Percentiles rank a stretch among this genome's conserved stretches.
Conservation (phyloP, 1,140 invertebrate genomes). For the Pygmarrhopalites habei region DNA sequence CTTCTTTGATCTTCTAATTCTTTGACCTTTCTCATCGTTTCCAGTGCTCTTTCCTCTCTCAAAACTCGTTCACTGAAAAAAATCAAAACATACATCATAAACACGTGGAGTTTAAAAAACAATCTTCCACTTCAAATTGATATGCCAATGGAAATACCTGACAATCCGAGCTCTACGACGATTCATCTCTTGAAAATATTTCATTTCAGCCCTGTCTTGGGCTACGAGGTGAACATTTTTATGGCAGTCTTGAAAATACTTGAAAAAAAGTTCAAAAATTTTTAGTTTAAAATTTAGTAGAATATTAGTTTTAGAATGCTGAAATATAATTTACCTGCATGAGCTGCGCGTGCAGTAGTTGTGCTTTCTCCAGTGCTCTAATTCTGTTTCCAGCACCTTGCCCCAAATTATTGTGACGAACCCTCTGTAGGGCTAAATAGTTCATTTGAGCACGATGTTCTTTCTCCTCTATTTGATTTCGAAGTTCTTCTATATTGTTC, state of each 20-base stretch:
- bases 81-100: too few species aligned
- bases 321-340: too few species aligned
- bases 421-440: constrained; percentile 8
- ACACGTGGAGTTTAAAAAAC: too few species aligned
- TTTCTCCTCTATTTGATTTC: constrained; percentile 37
- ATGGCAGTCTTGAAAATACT: constrained; percentile 37
- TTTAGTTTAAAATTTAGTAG: too few species aligned
- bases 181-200: constrained; percentile 31
- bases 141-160: too few species aligned
- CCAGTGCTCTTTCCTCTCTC: constrained; percentile 31
- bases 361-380: constrained; percentile 32
- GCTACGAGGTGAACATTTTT: constrained; percentile 35
- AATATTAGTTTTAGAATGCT: too few species aligned
- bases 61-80: constrained; percentile 34
- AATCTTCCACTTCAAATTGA: too few species aligned
- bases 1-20: constrained; percentile 29
- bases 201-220: constrained; percentile 28
- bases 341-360: constrained; percentile 23
- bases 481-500: constrained; percentile 26
- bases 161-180: constrained; percentile 29
- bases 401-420: neutral
- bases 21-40: constrained; percentile 26
- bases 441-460: constrained; percentile 33
- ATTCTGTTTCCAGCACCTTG: constrained; percentile 22
- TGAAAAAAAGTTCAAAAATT: too few species aligned